phyloP scores from a whole-genome alignment of 2,113 vertebrate species.

The mouse (Mus musculus) region GRCm39 chr17:24272001-24272500 shows the following conservation, averaged over 20 bases:
- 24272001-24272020: neutral
- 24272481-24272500: neutral
- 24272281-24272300: slow-evolving; percentile 92
- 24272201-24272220: slow-evolving; percentile 46
- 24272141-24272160: slow-evolving; percentile 63
- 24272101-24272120: neutral
- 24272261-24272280: slow-evolving; percentile 95
- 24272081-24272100: neutral
- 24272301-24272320: slow-evolving; percentile 89
- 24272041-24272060: neutral
- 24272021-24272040: neutral
- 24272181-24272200: neutral
- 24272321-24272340: slow-evolving; percentile 84
- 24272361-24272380: neutral
- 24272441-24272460: neutral
- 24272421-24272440: neutral
- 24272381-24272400: neutral
- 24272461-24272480: neutral
- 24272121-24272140: slow-evolving; percentile 2
- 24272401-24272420: neutral
- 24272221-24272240: slow-evolving; percentile 83
- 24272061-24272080: neutral
- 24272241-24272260: slow-evolving; percentile 92
- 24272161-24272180: slow-evolving; percentile 42
- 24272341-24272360: neutral